phyloP scores from a whole-genome alignment of 2,113 vertebrate species.

The Ascaphus truei region DNA sequence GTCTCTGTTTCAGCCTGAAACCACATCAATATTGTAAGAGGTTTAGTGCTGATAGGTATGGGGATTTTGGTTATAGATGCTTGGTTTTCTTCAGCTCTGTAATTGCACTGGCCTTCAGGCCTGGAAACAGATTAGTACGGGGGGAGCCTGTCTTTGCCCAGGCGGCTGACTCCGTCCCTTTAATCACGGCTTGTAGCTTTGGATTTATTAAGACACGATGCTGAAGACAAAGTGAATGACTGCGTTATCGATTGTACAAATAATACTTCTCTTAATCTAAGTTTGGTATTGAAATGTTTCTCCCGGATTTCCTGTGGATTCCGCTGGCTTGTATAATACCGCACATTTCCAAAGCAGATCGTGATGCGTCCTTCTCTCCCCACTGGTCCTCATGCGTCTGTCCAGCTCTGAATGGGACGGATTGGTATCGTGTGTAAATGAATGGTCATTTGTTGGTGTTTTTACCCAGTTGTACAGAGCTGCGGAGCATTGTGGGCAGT shows the following conservation, averaged over 20 bases:
- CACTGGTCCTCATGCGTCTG: too few species aligned
- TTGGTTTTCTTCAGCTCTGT: conserved; percentile 8
- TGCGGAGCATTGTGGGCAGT: too few species aligned
- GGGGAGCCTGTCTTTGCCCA: not conserved
- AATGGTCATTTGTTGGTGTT: too few species aligned
- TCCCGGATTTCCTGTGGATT: too few species aligned
- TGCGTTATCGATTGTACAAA: conserved; percentile 1
- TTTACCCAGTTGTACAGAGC: too few species aligned
- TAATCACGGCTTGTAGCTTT: not conserved
- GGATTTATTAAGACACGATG: conserved; percentile 10
- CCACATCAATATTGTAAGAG: not conserved
- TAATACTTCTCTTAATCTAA: not conserved
- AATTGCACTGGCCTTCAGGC: not conserved
- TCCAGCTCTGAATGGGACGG: too few species aligned
- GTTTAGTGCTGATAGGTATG: not conserved
- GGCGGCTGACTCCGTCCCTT: not conserved
- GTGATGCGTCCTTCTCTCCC: too few species aligned
- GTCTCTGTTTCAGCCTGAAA: too few species aligned
- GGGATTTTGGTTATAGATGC: not conserved
- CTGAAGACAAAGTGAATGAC: not conserved
- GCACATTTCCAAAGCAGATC: too few species aligned
- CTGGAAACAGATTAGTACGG: not conserved
- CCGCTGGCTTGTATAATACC: too few species aligned
- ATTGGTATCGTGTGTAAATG: too few species aligned
- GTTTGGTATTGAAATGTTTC: too few species aligned